Evolutionary conservation across 2,888 invertebrate species (phyloP).

Genomic region (Euplagia quadripunctaria): DNA sequence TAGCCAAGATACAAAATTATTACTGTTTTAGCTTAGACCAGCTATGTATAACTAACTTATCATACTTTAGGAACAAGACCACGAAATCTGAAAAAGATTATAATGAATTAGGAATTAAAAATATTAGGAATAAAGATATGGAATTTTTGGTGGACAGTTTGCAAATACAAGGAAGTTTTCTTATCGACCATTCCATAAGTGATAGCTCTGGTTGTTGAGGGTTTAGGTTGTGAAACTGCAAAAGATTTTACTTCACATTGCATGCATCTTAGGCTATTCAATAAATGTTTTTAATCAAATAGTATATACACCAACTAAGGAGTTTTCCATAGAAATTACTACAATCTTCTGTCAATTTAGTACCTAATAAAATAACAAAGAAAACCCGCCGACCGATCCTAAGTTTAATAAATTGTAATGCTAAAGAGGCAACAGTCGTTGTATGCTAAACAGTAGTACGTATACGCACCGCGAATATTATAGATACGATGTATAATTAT

Average conservation of each 20-base stretch:
- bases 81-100: no score
- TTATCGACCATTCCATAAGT: neutral
- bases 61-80: no score
- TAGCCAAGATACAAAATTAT: neutral
- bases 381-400: neutral
- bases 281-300: neutral
- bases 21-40: neutral
- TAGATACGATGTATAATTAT: slow-evolving; percentile 1
- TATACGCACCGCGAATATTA: slow-evolving; percentile 25
- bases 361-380: neutral
- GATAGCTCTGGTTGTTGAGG: neutral
- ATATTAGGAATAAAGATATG: no score
- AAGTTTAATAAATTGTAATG: slow-evolving; percentile 10
- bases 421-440: slow-evolving; percentile 13
- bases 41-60: neutral
- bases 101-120: no score
- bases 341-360: neutral
- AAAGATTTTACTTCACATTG: neutral
- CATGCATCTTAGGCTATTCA: neutral
- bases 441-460: slow-evolving; percentile 33
- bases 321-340: neutral
- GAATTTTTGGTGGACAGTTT: no score
- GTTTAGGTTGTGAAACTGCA: neutral
- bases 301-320: neutral
- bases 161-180: no score